Evolutionary conservation across 2,113 vertebrate genomes (phyloP).

Genomic region (rat (Rattus norvegicus)): GRCr8 NC_086024.1:114194001-114194500

Average conservation of each 20-base stretch:
- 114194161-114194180: background rate
- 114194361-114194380: background rate
- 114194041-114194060: background rate
- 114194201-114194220: background rate
- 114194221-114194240: background rate
- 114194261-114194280: background rate
- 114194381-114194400: background rate
- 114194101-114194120: background rate
- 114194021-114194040: background rate
- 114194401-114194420: background rate
- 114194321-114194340: background rate
- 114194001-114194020: background rate
- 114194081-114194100: background rate
- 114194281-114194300: background rate
- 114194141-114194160: background rate
- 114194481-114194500: background rate
- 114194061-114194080: background rate
- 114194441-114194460: background rate
- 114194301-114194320: background rate
- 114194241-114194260: background rate
- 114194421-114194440: background rate
- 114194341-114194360: background rate
- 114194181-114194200: background rate
- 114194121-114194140: background rate
- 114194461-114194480: background rate